Evolutionary conservation across 1,140 invertebrate genomes (phyloP).

Genomic region (Heliconius nattereri): DNA sequence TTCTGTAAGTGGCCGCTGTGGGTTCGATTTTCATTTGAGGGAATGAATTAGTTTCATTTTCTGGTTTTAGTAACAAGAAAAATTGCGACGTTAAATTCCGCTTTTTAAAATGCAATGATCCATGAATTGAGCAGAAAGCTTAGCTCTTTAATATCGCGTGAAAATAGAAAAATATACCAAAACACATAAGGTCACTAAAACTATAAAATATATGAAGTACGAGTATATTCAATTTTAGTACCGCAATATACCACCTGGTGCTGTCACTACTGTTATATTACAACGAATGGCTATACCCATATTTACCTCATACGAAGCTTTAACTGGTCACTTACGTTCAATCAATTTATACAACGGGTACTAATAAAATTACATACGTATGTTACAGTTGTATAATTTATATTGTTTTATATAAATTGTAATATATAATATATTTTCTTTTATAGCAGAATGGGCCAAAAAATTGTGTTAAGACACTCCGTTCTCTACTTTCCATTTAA

Average conservation of each 20-base stretch:
- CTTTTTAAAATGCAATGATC: too few species aligned
- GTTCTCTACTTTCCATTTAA: neutral
- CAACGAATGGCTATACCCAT: neutral
- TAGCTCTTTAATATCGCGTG: neutral
- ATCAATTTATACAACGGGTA: neutral
- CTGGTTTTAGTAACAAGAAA: neutral
- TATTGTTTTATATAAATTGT: too few species aligned
- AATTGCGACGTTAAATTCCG: too few species aligned
- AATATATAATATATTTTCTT: too few species aligned
- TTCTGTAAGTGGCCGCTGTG: too few species aligned
- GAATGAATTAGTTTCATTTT: too few species aligned
- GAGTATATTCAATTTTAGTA: neutral
- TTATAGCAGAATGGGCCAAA: too few species aligned
- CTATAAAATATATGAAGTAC: constrained; percentile 2
- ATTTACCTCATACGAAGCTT: constrained; percentile 21
- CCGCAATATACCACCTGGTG: constrained; percentile 16
- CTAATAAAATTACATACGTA: neutral
- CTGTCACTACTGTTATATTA: constrained; percentile 14
- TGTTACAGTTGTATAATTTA: too few species aligned
- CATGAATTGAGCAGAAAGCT: too few species aligned
- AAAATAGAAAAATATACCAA: neutral
- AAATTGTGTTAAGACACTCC: too few species aligned
- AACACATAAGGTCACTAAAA: constrained; percentile 3
- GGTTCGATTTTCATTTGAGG: too few species aligned
- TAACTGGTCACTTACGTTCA: constrained; percentile 17